Evolutionary conservation across 2,888 invertebrate species (phyloP).

Genomic region (Brenthis hecate): DNA sequence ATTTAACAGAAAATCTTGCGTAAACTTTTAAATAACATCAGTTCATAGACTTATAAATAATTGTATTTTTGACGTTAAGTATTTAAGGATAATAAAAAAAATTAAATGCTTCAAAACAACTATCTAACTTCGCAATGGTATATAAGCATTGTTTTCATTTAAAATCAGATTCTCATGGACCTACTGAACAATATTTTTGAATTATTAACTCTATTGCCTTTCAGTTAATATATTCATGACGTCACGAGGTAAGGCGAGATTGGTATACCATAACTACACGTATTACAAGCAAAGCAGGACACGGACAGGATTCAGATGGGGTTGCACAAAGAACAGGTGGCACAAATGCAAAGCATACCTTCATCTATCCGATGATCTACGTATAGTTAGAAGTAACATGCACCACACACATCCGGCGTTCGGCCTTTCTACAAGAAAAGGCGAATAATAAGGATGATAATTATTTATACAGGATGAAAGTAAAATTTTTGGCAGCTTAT

Average conservation of each 20-base stretch:
- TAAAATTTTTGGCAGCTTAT: neutral
- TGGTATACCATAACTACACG: constrained; percentile 68
- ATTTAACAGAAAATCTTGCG: no score
- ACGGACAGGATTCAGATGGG: constrained; percentile 71
- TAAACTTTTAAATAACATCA: no score
- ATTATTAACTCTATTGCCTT: constrained; percentile 44
- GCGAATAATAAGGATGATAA: constrained; percentile 2
- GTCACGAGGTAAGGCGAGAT: constrained; percentile 68
- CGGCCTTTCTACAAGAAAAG: constrained; percentile 43
- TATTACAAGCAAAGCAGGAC: constrained; percentile 76
- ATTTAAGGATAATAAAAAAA: no score
- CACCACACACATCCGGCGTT: constrained; percentile 70
- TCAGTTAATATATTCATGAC: constrained; percentile 81
- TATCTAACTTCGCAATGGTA: no score
- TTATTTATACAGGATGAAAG: neutral
- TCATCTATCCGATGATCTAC: constrained; percentile 72
- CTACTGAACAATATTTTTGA: constrained; percentile 8
- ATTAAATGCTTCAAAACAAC: no score
- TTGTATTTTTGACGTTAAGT: no score
- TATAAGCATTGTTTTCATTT: neutral
- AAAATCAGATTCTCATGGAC: neutral
- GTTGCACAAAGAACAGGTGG: constrained; percentile 77
- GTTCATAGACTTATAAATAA: no score
- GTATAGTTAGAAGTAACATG: constrained; percentile 72
- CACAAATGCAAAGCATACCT: constrained; percentile 73